Conservation (phyloP, 1,140 invertebrate species). For the Tribolium madens region DNA sequence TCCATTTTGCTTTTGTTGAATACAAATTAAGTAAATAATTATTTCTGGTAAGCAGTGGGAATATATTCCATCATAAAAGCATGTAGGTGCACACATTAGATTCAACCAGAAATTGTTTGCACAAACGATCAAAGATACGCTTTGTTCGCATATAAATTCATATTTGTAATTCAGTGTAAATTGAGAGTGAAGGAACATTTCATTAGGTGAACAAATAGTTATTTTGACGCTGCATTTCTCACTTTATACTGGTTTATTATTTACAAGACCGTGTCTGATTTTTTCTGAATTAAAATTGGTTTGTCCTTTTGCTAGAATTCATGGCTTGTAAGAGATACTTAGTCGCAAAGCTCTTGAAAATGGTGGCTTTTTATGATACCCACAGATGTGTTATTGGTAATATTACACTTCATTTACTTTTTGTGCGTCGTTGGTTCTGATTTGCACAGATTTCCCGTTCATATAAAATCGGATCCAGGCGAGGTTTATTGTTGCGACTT, state of each 20-base stretch:
- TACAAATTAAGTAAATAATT: background rate
- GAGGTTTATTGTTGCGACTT: slow-evolving; percentile 23
- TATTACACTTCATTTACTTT: slow-evolving; percentile 45
- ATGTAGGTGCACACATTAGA: slow-evolving; percentile 21
- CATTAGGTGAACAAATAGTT: slow-evolving; percentile 2
- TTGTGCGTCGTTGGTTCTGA: slow-evolving; percentile 30
- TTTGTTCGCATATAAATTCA: background rate
- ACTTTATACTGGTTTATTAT: background rate
- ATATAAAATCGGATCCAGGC: slow-evolving; percentile 21
- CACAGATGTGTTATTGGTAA: slow-evolving; percentile 41
- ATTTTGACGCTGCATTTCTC: background rate
- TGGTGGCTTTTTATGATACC: slow-evolving; percentile 41
- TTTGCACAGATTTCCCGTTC: slow-evolving; percentile 37
- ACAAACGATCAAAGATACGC: slow-evolving; percentile 27
- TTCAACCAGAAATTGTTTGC: slow-evolving; percentile 9
- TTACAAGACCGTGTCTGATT: no score
- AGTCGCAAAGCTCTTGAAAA: slow-evolving; percentile 29
- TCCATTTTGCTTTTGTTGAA: no score
- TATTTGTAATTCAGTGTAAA: slow-evolving; percentile 32
- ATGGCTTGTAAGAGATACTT: slow-evolving; percentile 30
- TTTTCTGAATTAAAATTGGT: background rate
- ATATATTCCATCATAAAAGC: background rate
- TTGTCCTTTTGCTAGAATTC: background rate
- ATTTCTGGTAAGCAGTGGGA: background rate
- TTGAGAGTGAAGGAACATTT: background rate